Evolutionary conservation across 2,888 invertebrate species (phyloP).

Genomic region (Papilio gigon): DNA sequence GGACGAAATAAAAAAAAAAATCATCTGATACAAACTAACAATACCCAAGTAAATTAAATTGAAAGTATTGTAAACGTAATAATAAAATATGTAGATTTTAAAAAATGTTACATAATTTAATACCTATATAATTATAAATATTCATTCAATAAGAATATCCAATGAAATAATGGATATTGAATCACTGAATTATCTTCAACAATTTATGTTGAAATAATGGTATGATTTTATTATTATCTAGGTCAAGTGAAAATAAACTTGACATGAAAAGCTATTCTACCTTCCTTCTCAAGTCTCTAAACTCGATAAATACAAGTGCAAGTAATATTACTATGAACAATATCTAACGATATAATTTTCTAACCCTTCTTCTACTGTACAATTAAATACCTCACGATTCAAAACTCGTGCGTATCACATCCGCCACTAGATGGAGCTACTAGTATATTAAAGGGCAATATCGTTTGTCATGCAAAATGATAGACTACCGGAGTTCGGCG

Average conservation of each 20-base stretch:
- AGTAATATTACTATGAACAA: background rate
- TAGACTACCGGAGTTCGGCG: background rate
- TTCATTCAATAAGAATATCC: too few relatives aligned
- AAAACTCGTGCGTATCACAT: background rate
- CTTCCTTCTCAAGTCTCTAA: constrained; percentile 1
- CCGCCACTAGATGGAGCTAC: background rate
- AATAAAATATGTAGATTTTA: too few relatives aligned
- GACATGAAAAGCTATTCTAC: constrained; percentile 5
- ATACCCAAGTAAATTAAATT: too few relatives aligned
- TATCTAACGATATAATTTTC: background rate
- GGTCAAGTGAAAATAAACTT: constrained; percentile 17
- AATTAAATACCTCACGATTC: background rate
- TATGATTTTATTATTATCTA: background rate
- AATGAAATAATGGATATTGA: background rate
- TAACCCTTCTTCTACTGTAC: background rate
- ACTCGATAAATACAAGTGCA: background rate
- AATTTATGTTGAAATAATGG: background rate
- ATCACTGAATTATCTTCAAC: background rate
- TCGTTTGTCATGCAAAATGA: background rate
- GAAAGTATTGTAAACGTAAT: too few relatives aligned
- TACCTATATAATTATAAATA: too few relatives aligned
- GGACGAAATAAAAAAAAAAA: background rate
- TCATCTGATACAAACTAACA: too few relatives aligned
- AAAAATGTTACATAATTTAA: too few relatives aligned
- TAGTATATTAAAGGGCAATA: background rate